Evolutionary conservation across 1,140 invertebrate genomes (phyloP).

Genomic region (Drosophila pandora): DNA sequence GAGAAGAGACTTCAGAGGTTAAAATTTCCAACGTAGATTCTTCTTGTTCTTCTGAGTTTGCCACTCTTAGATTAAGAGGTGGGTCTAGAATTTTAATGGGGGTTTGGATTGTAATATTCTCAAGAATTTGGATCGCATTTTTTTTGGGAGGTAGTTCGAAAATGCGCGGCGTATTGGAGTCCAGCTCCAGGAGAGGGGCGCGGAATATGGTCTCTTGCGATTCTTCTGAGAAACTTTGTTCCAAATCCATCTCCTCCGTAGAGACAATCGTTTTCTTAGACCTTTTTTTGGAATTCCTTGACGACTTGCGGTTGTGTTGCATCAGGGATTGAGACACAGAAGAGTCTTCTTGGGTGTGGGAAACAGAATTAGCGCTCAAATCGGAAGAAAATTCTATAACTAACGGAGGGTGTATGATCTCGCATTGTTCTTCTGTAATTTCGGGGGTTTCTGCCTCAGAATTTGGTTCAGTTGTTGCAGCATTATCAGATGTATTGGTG

Average conservation of each 20-base stretch:
- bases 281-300: not conserved
- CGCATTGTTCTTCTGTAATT: not conserved
- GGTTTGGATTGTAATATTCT: conserved; percentile 42
- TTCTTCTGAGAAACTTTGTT: not conserved
- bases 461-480: too few species aligned
- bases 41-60: not conserved
- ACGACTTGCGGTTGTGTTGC: not conserved
- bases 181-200: conserved; percentile 36
- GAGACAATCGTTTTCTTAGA: not conserved
- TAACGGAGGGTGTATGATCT: not conserved
- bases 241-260: not conserved
- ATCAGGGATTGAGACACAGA: not conserved
- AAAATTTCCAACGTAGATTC: not conserved
- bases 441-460: too few species aligned
- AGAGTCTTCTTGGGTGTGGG: not conserved
- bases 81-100: not conserved
- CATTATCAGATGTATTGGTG: not conserved
- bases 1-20: not conserved
- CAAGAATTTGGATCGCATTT: conserved; percentile 37
- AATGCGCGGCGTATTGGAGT: conserved; percentile 16
- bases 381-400: not conserved
- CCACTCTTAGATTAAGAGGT: not conserved
- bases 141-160: conserved; percentile 29
- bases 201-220: conserved; percentile 24
- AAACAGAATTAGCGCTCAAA: too few species aligned